Base-by-base conservation (phyloP, 2,797 vertebrate species). In the Pseudochromis fuscus region DNA sequence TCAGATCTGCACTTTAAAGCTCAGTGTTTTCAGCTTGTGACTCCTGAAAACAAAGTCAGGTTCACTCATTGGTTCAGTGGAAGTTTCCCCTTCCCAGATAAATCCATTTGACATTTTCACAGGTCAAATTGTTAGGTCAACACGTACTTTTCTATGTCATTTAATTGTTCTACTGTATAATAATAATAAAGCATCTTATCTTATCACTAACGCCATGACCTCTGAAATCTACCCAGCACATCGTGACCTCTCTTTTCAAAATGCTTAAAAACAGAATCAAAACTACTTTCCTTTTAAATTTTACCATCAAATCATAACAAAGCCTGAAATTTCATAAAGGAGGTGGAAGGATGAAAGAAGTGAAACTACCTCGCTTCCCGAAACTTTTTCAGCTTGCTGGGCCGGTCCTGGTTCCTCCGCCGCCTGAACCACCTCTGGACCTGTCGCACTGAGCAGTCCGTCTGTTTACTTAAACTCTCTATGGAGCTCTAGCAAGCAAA, bases 381-480 rank as follows among this genome's bases (percentile, higher is more conserved):
- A 75, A 99, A 99, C 79, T 98, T 99, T 89, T 97, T 98, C 8
- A 98, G 94, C 74, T 96, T 93, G 87, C 94, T 97, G 57, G 98
- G 97, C 19, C 96, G 87, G 74, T 98, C 96, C 85, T 98, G 96
- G 90, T 99, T 99, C 66, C 98, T 94, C 67, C 97, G 93, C 38
- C 94, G 92, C 23, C 95, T 94, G 76, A 98, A 98, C 98, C 98
- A 98, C 72, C 96, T 93, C 80, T 98, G 96, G 24, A 98, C 93
- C 82, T 97, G 96, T 33, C 92, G 95, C 45, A 94, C 87, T 0
- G 95, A 92, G 37, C 83, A 94, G 49, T 94, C 94, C 0, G 94
- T 94, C 81, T 94, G 89, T 92, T 94, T 95, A 0, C 95, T 94
- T 75, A 99, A 89, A 77, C 82, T 81, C 85, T 97, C 96, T 16